Conservation (phyloP, 2,113 vertebrate species). For the Xiphorhynchus elegans region DNA sequence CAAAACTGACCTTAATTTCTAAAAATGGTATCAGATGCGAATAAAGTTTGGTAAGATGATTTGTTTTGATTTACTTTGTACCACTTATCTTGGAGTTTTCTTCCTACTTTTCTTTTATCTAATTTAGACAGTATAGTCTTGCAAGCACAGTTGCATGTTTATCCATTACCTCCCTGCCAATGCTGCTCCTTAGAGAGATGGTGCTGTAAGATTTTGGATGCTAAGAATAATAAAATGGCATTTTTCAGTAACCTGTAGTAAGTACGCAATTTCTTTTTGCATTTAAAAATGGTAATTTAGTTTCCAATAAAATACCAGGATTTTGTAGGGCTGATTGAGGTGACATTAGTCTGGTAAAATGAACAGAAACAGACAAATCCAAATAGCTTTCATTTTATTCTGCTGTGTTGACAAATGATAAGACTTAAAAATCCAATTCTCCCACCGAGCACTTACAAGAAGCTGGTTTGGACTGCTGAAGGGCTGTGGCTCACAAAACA, state of each 20-base stretch:
- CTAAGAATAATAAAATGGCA: slow-evolving; percentile 68
- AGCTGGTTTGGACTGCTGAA: slow-evolving; percentile 35
- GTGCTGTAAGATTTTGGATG: slow-evolving; percentile 70
- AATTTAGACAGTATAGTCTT: slow-evolving; percentile 76
- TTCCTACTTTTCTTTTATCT: slow-evolving; percentile 81
- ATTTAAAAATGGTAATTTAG: slow-evolving; percentile 51
- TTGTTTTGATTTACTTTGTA: slow-evolving; percentile 86
- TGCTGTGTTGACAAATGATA: slow-evolving; percentile 43
- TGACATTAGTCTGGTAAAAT: slow-evolving; percentile 26
- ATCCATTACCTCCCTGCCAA: slow-evolving; percentile 73
- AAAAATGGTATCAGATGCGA: slow-evolving; percentile 87
- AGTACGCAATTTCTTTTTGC: slow-evolving; percentile 18
- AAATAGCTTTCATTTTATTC: slow-evolving; percentile 53
- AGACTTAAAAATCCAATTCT: slow-evolving; percentile 53
- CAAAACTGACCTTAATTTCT: slow-evolving; percentile 89
- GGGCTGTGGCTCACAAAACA: slow-evolving; percentile 24
- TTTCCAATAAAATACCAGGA: slow-evolving; percentile 18
- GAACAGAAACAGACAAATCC: slow-evolving; percentile 46
- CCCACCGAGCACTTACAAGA: slow-evolving; percentile 25
- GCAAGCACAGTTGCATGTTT: slow-evolving; percentile 69
- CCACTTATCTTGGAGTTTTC: slow-evolving; percentile 82
- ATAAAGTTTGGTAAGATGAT: slow-evolving; percentile 84
- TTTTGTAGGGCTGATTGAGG: slow-evolving; percentile 43
- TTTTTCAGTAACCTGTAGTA: slow-evolving; percentile 60
- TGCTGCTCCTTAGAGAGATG: slow-evolving; percentile 70